Conservation (phyloP, 1,140 invertebrate genomes). For the Zeugodacus cucurbitae region DNA sequence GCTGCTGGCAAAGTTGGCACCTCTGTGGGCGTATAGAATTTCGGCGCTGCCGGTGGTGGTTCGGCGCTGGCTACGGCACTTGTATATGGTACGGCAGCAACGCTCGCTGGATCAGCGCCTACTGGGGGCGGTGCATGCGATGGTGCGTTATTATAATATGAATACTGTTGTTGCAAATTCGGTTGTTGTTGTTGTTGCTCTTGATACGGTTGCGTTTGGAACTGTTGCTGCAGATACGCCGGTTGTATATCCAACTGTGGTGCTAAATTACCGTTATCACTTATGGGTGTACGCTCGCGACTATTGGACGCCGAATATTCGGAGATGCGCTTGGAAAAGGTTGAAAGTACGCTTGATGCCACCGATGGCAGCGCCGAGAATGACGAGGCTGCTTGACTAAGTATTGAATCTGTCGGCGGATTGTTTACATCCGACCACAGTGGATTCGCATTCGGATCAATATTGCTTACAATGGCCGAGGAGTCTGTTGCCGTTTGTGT, state of each 20-base stretch:
- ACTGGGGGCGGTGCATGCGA: not conserved
- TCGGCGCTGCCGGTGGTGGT: conserved; percentile 54
- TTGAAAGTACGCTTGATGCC: conserved; percentile 71
- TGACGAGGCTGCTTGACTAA: conserved; percentile 69
- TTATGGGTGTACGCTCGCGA: conserved; percentile 44
- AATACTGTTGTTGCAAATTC: conserved; percentile 12
- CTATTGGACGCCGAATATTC: conserved; percentile 51
- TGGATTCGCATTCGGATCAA: conserved; percentile 56
- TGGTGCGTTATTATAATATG: conserved; percentile 43
- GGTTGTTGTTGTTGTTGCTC: conserved; percentile 43
- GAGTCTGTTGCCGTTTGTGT: not conserved
- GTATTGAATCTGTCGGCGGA: conserved; percentile 59
- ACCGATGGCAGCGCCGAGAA: conserved; percentile 71
- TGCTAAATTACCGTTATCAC: conserved; percentile 41
- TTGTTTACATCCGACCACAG: conserved; percentile 54
- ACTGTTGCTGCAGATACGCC: conserved; percentile 54
- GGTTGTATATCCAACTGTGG: conserved; percentile 60
- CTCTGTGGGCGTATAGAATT: conserved; percentile 62
- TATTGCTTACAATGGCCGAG: not conserved
- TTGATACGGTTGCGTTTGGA: conserved; percentile 43
- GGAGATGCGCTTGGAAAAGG: conserved; percentile 69
- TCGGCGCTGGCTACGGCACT: not conserved
- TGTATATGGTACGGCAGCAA: not conserved
- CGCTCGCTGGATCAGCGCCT: not conserved
- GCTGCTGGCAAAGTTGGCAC: conserved; percentile 46